Evolutionary conservation across 1,140 invertebrate genomes (phyloP).

Genomic region (Drosophila lacteicornis): DNA sequence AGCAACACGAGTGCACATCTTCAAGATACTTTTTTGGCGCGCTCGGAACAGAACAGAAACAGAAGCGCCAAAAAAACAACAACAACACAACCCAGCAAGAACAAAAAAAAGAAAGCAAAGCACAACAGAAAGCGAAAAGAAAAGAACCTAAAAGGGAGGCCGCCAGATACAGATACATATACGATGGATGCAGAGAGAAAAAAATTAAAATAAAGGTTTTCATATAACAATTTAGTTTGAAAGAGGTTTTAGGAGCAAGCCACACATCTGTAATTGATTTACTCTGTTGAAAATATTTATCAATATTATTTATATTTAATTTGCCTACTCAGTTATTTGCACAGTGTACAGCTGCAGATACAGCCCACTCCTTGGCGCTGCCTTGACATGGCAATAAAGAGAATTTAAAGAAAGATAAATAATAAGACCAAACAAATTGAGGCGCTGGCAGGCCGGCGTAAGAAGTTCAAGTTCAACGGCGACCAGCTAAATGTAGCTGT

Average conservation of each 20-base stretch:
- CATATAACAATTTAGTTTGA: too few species aligned
- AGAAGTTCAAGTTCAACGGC: conserved; percentile 79
- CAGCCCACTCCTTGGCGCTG: conserved; percentile 24
- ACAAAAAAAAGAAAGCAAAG: conserved; percentile 44
- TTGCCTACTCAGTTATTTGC: neutral
- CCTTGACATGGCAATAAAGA: conserved; percentile 77
- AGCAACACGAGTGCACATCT: conserved; percentile 31
- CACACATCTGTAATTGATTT: too few species aligned
- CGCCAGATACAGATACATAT: conserved; percentile 24
- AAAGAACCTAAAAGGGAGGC: conserved; percentile 24
- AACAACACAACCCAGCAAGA: conserved; percentile 5
- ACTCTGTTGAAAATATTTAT: neutral
- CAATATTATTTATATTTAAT: neutral
- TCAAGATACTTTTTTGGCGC: conserved; percentile 69
- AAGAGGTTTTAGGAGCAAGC: neutral
- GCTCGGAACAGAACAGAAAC: conserved; percentile 53
- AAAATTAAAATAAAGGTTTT: neutral
- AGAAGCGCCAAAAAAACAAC: conserved; percentile 71
- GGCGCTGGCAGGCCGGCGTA: conserved; percentile 46
- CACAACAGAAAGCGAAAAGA: conserved; percentile 52
- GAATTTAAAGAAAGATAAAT: conserved; percentile 80
- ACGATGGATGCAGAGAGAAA: neutral
- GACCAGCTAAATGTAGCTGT: conserved; percentile 54
- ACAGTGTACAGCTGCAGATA: conserved; percentile 10
- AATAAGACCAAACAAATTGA: conserved; percentile 72